These are phyloP conservation scores for Liopterus haemorrhoidalis DNA, from an alignment of 2,888 invertebrate species.

Conservation along the genomic window DNA sequence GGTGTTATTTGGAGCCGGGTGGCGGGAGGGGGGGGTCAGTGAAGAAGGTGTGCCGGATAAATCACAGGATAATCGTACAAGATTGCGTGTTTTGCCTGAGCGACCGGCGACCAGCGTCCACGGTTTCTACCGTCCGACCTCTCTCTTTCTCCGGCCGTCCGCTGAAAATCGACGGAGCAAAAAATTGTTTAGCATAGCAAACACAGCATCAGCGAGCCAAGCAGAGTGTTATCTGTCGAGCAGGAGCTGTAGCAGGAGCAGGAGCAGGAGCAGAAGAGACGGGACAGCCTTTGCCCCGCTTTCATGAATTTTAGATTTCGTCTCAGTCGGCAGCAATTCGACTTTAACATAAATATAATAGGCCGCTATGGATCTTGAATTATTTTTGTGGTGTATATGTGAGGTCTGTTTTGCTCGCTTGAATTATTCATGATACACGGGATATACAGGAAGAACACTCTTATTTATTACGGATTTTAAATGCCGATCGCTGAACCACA, in stretches of 20 bases:
- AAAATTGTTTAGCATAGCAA: constrained; percentile 20
- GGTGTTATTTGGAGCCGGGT: too few relatives aligned
- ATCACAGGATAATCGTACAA: constrained; percentile 35
- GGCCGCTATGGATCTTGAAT: too few relatives aligned
- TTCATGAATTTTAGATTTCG: constrained; percentile 24
- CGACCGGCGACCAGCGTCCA: constrained; percentile 25
- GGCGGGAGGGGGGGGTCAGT: too few relatives aligned
- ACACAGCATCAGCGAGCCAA: neutral
- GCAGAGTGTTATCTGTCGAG: neutral
- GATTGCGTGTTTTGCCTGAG: constrained; percentile 32
- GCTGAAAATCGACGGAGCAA: constrained; percentile 12
- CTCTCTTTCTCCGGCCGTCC: neutral
- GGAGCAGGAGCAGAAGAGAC: neutral
- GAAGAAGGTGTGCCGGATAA: constrained; percentile 34
- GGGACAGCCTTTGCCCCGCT: too few relatives aligned
- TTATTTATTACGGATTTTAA: too few relatives aligned
- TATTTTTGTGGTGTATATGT: too few relatives aligned
- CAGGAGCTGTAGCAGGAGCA: neutral
- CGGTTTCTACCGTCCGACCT: too few relatives aligned
- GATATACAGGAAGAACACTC: too few relatives aligned
- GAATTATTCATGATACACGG: too few relatives aligned
- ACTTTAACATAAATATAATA: constrained; percentile 25
- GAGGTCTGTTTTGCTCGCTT: too few relatives aligned
- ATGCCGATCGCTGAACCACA: too few relatives aligned
- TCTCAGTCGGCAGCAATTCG: constrained; percentile 22